Evolutionary conservation across 2,113 vertebrate genomes (phyloP).

Genomic region (Tupaia tana): DNA sequence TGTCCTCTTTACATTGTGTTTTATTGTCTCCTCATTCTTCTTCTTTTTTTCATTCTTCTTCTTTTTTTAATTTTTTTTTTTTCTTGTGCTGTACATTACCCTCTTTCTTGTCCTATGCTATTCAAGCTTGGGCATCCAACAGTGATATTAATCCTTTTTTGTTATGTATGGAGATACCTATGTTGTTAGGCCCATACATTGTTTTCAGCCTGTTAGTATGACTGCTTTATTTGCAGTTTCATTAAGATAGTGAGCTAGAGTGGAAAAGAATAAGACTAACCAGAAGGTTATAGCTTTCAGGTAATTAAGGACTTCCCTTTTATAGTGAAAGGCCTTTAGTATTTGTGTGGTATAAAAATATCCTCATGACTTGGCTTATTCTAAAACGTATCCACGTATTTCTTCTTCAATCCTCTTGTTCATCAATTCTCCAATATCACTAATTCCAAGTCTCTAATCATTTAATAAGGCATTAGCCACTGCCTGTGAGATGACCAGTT

Average conservation of each 20-base stretch:
- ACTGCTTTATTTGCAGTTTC: neutral
- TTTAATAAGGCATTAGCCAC: neutral
- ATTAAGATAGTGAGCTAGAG: neutral
- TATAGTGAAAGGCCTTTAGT: neutral
- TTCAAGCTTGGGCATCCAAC: neutral
- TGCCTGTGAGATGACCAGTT: neutral
- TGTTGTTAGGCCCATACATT: neutral
- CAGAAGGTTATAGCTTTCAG: neutral
- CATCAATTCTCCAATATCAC: neutral
- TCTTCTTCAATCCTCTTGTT: neutral
- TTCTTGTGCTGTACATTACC: neutral
- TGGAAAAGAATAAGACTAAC: neutral
- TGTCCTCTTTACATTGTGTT: neutral
- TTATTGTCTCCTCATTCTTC: neutral
- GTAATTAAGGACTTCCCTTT: neutral
- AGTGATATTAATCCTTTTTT: neutral
- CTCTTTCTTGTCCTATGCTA: neutral
- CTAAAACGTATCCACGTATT: neutral
- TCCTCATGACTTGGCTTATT: neutral
- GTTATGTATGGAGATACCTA: neutral
- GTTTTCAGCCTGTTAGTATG: neutral
- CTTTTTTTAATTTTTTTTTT: neutral
- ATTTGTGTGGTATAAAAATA: conserved; percentile 26
- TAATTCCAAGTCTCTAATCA: neutral
- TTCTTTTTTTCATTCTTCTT: neutral